phyloP scores from a whole-genome alignment of 2,888 invertebrate species.

The Drosophila algonquin region DNA sequence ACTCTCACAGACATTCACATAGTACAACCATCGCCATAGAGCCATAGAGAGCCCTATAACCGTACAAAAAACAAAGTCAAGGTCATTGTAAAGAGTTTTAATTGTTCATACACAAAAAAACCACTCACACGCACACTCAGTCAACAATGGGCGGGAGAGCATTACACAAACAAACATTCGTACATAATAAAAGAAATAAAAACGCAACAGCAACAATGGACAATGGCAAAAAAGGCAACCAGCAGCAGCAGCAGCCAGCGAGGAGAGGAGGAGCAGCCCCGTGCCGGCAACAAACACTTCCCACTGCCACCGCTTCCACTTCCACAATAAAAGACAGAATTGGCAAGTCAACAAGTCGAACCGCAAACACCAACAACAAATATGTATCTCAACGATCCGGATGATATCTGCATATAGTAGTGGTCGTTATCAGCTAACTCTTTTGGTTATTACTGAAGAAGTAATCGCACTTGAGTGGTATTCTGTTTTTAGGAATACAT shows the following conservation, averaged over 20 bases:
- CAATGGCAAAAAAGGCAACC: constrained; percentile 48
- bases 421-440: background rate
- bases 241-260: constrained; percentile 30
- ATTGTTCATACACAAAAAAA: constrained; percentile 81
- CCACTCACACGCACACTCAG: constrained; percentile 44
- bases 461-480: background rate
- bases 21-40: background rate
- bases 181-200: constrained; percentile 79
- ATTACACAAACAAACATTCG: constrained; percentile 77
- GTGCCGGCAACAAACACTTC: constrained; percentile 9
- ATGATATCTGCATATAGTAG: background rate
- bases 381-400: constrained; percentile 14
- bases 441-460: background rate
- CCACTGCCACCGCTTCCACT: background rate
- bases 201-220: constrained; percentile 63
- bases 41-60: background rate
- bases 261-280: constrained; percentile 2
- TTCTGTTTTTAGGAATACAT: background rate
- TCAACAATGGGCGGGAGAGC: constrained; percentile 69
- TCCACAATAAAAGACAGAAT: constrained; percentile 33
- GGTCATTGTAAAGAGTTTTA: constrained; percentile 84
- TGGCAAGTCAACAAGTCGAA: constrained; percentile 42
- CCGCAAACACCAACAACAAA: constrained; percentile 1
- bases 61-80: constrained; percentile 82
- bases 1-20: background rate